phyloP scores from a whole-genome alignment of 2,113 vertebrate genomes.

The Trochalopteron elliotii region DNA sequence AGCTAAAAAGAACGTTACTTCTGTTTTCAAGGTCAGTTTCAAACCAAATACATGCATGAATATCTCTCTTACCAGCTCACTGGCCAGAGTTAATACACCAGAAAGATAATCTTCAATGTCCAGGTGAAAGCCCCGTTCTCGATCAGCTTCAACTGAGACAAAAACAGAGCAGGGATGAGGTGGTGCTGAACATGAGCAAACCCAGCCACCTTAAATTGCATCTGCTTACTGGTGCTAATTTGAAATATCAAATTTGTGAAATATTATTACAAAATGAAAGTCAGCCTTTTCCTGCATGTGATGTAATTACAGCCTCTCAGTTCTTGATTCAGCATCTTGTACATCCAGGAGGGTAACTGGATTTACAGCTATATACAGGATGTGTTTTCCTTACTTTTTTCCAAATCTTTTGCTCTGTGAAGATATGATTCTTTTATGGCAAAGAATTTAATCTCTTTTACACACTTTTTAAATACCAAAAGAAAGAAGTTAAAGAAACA shows the following conservation, averaged over 20 bases:
- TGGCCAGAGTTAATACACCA: slow-evolving; percentile 92
- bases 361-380: neutral
- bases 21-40: neutral
- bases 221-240: neutral
- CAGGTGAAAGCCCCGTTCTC: slow-evolving; percentile 95
- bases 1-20: neutral
- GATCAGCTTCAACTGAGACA: slow-evolving; percentile 86
- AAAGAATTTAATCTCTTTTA: neutral
- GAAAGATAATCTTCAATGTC: slow-evolving; percentile 97
- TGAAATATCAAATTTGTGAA: neutral
- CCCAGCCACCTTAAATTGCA: neutral
- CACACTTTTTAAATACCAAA: neutral
- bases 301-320: neutral
- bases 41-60: neutral
- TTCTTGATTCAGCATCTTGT: neutral
- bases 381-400: neutral
- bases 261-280: neutral
- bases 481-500: neutral
- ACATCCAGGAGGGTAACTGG: neutral
- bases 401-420: neutral
- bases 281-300: neutral
- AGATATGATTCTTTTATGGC: neutral
- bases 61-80: slow-evolving; percentile 88
- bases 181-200: neutral
- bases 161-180: neutral